These are phyloP conservation scores for Incurvaria masculella DNA, from an alignment of 2,888 invertebrate species.

Conservation along the genomic window DNA sequence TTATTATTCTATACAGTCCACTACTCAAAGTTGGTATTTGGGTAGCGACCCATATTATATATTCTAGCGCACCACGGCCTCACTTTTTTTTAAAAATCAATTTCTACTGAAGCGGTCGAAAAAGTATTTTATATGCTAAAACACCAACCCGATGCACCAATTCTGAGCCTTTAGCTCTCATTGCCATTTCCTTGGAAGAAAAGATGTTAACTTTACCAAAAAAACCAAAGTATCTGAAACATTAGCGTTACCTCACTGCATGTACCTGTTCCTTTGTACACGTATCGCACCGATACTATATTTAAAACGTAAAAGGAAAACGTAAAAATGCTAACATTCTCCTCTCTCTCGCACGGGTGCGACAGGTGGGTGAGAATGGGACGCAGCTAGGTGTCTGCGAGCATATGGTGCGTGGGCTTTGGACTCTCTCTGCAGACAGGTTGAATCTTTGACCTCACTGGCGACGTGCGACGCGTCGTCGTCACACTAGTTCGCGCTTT, in stretches of 20 bases:
- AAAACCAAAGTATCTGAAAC: no score
- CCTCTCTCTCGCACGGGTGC: background rate
- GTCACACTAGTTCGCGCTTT: background rate
- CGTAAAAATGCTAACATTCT: background rate
- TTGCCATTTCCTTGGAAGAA: no score
- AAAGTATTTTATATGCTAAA: no score
- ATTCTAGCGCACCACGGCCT: no score
- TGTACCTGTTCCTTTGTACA: background rate
- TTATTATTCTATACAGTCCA: no score
- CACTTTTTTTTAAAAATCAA: no score
- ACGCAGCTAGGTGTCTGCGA: background rate
- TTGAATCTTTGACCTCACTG: background rate
- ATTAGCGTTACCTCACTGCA: background rate
- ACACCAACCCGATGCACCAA: no score
- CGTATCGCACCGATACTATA: background rate
- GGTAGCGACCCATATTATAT: no score
- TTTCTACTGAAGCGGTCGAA: no score
- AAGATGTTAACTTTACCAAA: no score
- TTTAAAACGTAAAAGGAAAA: background rate
- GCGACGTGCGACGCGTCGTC: background rate
- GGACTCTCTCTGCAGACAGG: background rate
- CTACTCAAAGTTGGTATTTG: no score
- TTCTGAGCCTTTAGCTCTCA: no score
- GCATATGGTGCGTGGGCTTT: background rate
- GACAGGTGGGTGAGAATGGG: background rate